Conservation (phyloP, 2,888 invertebrate species). For the Liodrosophila aerea region DNA sequence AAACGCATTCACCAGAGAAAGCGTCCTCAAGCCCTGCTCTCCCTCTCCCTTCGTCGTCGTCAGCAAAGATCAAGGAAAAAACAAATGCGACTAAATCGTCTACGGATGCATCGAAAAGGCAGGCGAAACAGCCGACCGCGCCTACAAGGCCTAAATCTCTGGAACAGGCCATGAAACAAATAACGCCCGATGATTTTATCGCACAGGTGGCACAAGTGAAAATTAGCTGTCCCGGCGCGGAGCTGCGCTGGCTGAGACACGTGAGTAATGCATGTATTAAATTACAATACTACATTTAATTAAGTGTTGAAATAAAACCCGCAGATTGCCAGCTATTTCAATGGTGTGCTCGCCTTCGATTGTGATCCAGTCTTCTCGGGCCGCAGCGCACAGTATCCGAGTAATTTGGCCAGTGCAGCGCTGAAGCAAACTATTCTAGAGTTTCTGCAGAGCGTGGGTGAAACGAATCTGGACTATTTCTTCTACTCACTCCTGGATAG, state of each 20-base stretch:
- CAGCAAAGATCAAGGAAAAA: constrained; percentile 45
- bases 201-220: constrained; percentile 85
- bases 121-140: background rate
- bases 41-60: no score
- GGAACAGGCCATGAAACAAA: constrained; percentile 79
- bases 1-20: constrained; percentile 57
- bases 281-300: no score
- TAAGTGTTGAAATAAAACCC: no score
- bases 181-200: constrained; percentile 85
- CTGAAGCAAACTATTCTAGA: constrained; percentile 66
- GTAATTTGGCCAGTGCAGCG: constrained; percentile 65
- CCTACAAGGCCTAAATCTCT: constrained; percentile 72
- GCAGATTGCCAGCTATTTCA: constrained; percentile 76
- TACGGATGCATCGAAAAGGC: constrained; percentile 24
- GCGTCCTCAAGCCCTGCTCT: constrained; percentile 53
- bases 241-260: constrained; percentile 88
- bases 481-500: constrained; percentile 88
- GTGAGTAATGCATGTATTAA: no score
- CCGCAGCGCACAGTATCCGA: constrained; percentile 77
- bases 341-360: constrained; percentile 72
- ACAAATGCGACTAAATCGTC: constrained; percentile 19
- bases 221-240: constrained; percentile 87
- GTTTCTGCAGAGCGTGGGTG: constrained; percentile 85
- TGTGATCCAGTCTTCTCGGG: constrained; percentile 79
- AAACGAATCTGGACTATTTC: constrained; percentile 86